Base-by-base conservation (phyloP, 2,888 invertebrate species). In the Axea sp. region DNA sequence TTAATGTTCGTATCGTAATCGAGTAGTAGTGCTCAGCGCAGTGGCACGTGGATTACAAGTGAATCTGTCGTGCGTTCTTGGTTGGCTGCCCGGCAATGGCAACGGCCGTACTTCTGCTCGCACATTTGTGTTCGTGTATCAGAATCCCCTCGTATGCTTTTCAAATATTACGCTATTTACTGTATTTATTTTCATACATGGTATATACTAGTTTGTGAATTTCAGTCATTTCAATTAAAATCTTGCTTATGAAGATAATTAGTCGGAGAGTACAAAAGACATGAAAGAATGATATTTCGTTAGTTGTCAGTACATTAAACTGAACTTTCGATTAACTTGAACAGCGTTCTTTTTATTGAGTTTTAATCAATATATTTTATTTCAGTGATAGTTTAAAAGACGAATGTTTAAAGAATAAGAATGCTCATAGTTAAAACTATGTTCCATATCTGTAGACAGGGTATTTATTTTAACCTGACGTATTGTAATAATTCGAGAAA, bases 1-100 rank as follows among this genome's bases (percentile, higher is more conserved):
- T 73, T 73, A 74, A 74, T 69, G 41, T 47, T 62, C 51, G 59
- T 53, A 45, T 62, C 62, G 60, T 67, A 53, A 64, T 64, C 41
- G 64, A 57, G 51, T 33, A 47, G 30, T 33, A n/a, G n/a, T n/a
- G 53, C 37, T 45, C 14, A 9, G 12, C 51, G 57, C 43, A 71
- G 41, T 41, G 19, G 35, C 55, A 33, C 57, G 33, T 26, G 67
- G 35, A 55, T 64, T 64, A 64, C 71, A 47, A 59, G 60, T 53
- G 73, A 43, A 30, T 49, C 11, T 51, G 14, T 68, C 62, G 62
- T 28, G 22, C 11, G 24, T 43, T 43, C 41, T 59, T 59, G 59
- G 59, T 68, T 55, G 53, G 60, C 37, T 49, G 62, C 24, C 3
- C 55, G 22, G 47, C 47, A 62, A 55, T 55, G 31, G 49, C 24